A percentile compares a stretch with the other conserved stretches of the same genome.
These are phyloP conservation scores for Chelmon rostratus DNA, from an alignment of 2,797 vertebrate species.

Conservation along the genomic window DNA sequence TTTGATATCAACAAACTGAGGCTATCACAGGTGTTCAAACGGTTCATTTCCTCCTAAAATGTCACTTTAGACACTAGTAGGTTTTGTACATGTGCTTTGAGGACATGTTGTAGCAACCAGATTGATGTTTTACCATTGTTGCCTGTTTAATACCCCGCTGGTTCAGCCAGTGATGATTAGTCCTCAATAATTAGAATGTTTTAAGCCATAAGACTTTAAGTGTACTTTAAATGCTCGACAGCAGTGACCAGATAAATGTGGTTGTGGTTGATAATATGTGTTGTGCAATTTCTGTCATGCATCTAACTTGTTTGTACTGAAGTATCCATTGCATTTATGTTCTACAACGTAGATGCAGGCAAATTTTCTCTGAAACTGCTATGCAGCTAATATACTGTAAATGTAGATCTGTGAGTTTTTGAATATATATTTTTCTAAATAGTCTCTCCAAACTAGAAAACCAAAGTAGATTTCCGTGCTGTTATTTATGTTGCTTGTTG, in stretches of 20 bases:
- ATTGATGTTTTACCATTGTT: constrained; percentile 60
- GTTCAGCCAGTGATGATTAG: constrained; percentile 36
- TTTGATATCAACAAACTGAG: constrained; percentile 26
- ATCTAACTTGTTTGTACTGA: constrained; percentile 74
- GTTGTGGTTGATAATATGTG: constrained; percentile 54
- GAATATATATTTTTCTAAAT: constrained; percentile 80
- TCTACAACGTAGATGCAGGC: constrained; percentile 73
- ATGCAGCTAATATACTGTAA: constrained; percentile 82
- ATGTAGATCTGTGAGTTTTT: constrained; percentile 79
- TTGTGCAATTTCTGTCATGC: constrained; percentile 70
- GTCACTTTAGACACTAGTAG: constrained; percentile 50
- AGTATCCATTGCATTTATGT: constrained; percentile 79
- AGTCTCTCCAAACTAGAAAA: constrained; percentile 69
- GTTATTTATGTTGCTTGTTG: constrained; percentile 73
- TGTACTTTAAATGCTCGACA: constrained; percentile 62
- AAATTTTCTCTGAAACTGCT: constrained; percentile 81
- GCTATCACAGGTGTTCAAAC: constrained; percentile 21
- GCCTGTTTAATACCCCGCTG: constrained; percentile 51
- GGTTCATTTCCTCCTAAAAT: constrained; percentile 4
- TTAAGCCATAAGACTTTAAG: constrained; percentile 72
- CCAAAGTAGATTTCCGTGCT: constrained; percentile 70
- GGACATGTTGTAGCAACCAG: constrained; percentile 52
- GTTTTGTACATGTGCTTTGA: constrained; percentile 66
- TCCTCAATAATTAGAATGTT: constrained; percentile 62
- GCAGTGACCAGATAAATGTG: constrained; percentile 62